Percentiles rank a stretch among this genome's conserved stretches.
Evolutionary conservation across 2,113 vertebrate genomes (phyloP).

Genomic region (Lepus timidus): DNA sequence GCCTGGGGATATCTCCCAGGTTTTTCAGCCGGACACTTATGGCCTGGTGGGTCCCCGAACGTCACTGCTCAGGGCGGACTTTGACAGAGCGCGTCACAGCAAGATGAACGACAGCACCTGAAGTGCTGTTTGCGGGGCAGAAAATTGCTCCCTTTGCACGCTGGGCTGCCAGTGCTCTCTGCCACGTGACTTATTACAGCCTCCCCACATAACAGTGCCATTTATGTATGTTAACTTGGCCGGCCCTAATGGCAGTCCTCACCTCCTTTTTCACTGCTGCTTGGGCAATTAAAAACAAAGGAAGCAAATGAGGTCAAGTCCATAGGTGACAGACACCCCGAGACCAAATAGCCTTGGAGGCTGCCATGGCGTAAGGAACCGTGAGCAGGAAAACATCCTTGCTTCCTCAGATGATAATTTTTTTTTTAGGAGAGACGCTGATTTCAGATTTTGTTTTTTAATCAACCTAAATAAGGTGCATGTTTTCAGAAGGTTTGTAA

Average conservation of each 20-base stretch:
- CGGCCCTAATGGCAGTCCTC: constrained; percentile 79
- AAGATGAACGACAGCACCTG: constrained; percentile 98
- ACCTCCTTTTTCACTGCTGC: constrained; percentile 69
- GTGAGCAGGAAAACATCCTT: constrained; percentile 56
- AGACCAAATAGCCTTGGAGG: constrained; percentile 73
- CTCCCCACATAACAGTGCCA: constrained; percentile 90
- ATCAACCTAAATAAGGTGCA: constrained; percentile 21
- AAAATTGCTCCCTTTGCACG: constrained; percentile 98
- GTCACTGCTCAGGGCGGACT: constrained; percentile 90
- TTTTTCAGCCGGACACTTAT: constrained; percentile 93
- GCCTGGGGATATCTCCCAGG: constrained; percentile 93
- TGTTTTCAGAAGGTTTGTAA: constrained; percentile 35
- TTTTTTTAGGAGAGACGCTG: constrained; percentile 66
- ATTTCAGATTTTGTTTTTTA: constrained; percentile 4
- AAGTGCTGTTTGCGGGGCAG: constrained; percentile 95
- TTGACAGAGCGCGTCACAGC: constrained; percentile 94
- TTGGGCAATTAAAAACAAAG: constrained; percentile 83
- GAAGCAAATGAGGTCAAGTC: constrained; percentile 82
- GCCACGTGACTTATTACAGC: constrained; percentile 90
- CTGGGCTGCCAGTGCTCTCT: constrained; percentile 88
- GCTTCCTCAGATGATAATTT: constrained; percentile 66
- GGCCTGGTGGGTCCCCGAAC: constrained; percentile 92
- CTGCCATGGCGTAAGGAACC: constrained; percentile 19
- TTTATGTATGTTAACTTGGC: constrained; percentile 96
- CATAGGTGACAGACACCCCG: background rate